Evolutionary conservation across 2,888 invertebrate species (phyloP), one percentile per base, ranked within the genome.

Genomic region (Plebejus argus): DNA sequence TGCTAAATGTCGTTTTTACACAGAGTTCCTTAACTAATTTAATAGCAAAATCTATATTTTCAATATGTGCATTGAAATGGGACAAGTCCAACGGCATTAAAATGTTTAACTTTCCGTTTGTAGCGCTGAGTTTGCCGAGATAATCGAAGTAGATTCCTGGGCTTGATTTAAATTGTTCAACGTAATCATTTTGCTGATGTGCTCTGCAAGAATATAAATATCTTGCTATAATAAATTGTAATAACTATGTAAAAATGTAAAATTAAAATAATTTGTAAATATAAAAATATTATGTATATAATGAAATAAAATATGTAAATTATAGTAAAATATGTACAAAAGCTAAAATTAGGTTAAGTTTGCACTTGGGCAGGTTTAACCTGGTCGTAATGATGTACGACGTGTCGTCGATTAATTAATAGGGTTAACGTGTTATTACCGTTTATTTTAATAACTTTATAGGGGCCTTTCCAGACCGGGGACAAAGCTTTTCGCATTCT

Each of bases 141-240:
- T 80, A 79, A 70, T 82, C 82, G 72, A 81, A 82, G n/a, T 78
- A 81, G 10, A 83, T 78, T 7, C 82, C 82, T 4, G 82, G 70
- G n/a, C 80, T 81, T 33, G 56, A 23, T 28, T n/a, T 70, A 23
- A 79, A 77, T 45, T 45, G 77, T 77, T 78, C 72, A 35, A 79
- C 28, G n/a, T 58, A 77, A 49, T 49, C 18, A 71, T 71, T 74
- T 33, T 71, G 23, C 23, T 74, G 49, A 49, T 28, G 53, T 3
- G 23, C 18, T 49, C 49, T 49, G 45, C 49, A 49, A 45, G 74
- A 49, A 20, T n/a, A 20, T n/a, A 28, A 33, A 71, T 71, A 71
- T 71, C 5, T n/a, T 35, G 18, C 8, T n/a, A 56, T n/a, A 56
- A n/a, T 56, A 56, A 56, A 56, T 3, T 56, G 6, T 56, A 56